These are phyloP conservation scores for Lithobates sylvaticus DNA, from an alignment of 2,797 vertebrate species.

Conservation along the genomic window DNA sequence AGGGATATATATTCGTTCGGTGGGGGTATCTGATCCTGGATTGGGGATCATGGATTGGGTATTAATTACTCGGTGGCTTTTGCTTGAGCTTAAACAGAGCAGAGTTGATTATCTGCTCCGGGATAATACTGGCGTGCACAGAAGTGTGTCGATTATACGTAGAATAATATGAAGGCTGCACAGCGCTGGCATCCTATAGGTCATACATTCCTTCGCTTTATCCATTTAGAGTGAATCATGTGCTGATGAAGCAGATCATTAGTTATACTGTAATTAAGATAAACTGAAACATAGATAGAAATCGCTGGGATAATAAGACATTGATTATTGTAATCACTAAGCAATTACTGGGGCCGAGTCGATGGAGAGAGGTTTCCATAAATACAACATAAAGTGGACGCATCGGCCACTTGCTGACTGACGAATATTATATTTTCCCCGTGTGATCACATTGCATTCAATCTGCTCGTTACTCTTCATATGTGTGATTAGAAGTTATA, in stretches of 20 bases:
- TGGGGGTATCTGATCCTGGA: not conserved
- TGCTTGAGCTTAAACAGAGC: not conserved
- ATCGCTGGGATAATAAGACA: constrained; percentile 15
- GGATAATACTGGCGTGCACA: not conserved
- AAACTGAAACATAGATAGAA: constrained; percentile 1
- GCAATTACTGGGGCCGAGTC: constrained; percentile 14
- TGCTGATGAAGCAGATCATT: constrained; percentile 6
- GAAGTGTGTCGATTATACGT: not conserved
- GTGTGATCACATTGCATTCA: not conserved
- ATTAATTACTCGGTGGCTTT: not conserved
- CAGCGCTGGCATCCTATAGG: not conserved
- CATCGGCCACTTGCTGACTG: not conserved
- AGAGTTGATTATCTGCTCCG: not conserved
- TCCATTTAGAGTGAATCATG: not conserved
- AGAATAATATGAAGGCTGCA: not conserved
- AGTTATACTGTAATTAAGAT: not conserved
- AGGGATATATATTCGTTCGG: too few species aligned
- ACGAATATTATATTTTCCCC: not conserved
- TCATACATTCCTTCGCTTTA: not conserved
- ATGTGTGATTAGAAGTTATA: not conserved
- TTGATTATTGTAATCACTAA: constrained; percentile 16
- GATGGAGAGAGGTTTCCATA: constrained; percentile 8
- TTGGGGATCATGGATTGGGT: not conserved
- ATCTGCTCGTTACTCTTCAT: not conserved
- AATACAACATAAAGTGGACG: constrained; percentile 2